Percentiles rank a stretch among this genome's conserved stretches.
Conservation (phyloP, 2,113 vertebrate genomes). For the Pseudopodoces humilis region DNA sequence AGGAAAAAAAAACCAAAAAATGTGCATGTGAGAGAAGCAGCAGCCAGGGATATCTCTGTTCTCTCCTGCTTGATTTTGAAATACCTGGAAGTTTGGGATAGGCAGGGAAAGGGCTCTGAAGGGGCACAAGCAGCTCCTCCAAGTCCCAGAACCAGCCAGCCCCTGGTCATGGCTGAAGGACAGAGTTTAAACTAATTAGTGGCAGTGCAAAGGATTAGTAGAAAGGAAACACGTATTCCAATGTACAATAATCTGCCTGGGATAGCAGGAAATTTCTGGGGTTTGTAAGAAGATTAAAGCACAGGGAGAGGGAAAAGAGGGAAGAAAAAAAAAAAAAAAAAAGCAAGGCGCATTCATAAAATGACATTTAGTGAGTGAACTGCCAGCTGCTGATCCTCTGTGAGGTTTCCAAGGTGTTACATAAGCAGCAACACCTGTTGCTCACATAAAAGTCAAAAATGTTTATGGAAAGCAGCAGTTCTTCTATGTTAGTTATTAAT, state of each 20-base stretch:
- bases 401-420: not conserved
- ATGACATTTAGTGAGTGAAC: not conserved
- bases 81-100: not conserved
- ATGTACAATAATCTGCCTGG: not conserved
- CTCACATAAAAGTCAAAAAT: not conserved
- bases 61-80: not conserved
- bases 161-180: not conserved
- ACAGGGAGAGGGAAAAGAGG: rapidly evolving
- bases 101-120: not conserved
- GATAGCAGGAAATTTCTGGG: not conserved
- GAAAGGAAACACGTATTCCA: not conserved
- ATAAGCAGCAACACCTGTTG: constrained; percentile 4
- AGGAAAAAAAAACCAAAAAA: not conserved
- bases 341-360: not conserved
- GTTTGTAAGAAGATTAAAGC: not conserved
- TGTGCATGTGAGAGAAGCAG: not conserved
- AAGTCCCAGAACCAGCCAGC: not conserved
- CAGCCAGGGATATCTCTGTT: not conserved
- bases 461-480: not conserved
- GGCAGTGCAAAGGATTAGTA: not conserved
- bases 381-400: not conserved
- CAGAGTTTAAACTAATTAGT: not conserved
- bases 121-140: not conserved
- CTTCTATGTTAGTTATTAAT: not conserved
- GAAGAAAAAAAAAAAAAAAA: not conserved